Conservation (phyloP, 30 jellyfish, hydroid and myxozoan genomes). For the Turritopsis dohrnii region DNA sequence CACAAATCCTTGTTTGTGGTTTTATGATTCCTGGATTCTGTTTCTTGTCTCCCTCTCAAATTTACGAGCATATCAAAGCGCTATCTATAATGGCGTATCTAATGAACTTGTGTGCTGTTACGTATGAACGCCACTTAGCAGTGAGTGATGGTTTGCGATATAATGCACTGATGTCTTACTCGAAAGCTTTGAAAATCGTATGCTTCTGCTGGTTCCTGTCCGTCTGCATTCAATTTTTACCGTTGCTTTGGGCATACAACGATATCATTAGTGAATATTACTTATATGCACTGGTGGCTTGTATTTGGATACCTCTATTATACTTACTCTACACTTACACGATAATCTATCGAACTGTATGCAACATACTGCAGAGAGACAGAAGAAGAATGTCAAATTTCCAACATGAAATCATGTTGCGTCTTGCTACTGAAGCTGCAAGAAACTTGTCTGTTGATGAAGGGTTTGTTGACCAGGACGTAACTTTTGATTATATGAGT, state of each 20-base stretch:
- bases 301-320: background rate
- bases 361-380: slow-evolving; percentile 1
- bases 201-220: slow-evolving; percentile 14
- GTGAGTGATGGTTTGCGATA: background rate
- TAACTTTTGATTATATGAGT: background rate
- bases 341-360: background rate
- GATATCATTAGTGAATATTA: background rate
- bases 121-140: slow-evolving; percentile 19
- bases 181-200: slow-evolving; percentile 9
- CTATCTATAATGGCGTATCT: slow-evolving; percentile 17
- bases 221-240: background rate
- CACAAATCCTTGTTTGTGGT: slow-evolving; percentile 18
- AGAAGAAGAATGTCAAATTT: background rate
- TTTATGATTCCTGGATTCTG: slow-evolving; percentile 11
- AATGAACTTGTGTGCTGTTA: slow-evolving; percentile 13
- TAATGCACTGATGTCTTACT: background rate
- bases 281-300: slow-evolving; percentile 11
- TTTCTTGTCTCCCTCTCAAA: background rate
- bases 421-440: background rate
- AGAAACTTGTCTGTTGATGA: background rate
- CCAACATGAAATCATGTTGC: background rate
- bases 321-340: background rate
- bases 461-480: background rate
- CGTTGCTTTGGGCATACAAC: background rate
- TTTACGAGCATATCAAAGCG: background rate